phyloP scores from a whole-genome alignment of 2,797 vertebrate species.

The Pangasius larnaudii region DNA sequence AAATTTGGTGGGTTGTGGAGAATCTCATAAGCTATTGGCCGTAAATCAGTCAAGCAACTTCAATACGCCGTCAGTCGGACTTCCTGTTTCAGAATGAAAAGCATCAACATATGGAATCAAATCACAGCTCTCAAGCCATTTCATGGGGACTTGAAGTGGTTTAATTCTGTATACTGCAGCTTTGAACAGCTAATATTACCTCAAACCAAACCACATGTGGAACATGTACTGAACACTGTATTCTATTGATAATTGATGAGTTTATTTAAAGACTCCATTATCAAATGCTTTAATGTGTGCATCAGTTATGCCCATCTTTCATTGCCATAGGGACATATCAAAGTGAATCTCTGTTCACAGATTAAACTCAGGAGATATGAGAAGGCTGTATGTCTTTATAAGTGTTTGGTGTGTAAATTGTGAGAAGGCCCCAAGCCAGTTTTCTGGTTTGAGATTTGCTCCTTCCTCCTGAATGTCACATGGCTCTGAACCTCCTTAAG shows the following conservation, averaged over 20 bases:
- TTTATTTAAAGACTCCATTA: conserved; percentile 2
- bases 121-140: neutral
- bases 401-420: conserved; percentile 17
- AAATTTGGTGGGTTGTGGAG: neutral
- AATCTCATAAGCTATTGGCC: too few relatives aligned
- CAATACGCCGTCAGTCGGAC: neutral
- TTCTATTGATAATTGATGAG: neutral
- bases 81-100: neutral
- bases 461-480: conserved; percentile 10
- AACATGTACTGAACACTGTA: neutral
- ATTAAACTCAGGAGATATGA: conserved; percentile 6
- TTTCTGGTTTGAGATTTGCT: conserved; percentile 33
- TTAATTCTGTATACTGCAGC: neutral
- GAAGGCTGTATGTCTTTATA: conserved; percentile 3
- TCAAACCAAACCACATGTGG: neutral
- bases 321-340: conserved; percentile 5
- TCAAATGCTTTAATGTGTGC: neutral
- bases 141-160: neutral
- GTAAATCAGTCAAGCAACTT: neutral
- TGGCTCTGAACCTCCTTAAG: conserved; percentile 24
- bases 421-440: conserved; percentile 8
- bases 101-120: neutral
- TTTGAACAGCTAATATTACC: neutral
- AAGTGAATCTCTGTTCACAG: neutral
- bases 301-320: conserved; percentile 69